phyloP scores from a whole-genome alignment of 2,888 invertebrate species.

The Drosophila engyochracea region DNA sequence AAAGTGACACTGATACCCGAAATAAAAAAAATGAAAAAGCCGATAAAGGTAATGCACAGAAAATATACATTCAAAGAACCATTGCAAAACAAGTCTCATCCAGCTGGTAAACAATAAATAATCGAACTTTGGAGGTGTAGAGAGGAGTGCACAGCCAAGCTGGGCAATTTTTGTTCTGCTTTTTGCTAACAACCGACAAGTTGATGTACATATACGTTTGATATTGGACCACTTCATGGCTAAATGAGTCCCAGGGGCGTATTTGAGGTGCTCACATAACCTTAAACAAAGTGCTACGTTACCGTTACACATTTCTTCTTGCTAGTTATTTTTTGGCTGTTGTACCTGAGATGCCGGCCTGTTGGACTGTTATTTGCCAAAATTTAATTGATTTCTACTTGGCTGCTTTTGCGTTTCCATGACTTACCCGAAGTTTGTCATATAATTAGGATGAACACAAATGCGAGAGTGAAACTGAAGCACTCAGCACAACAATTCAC shows the following conservation, averaged over 20 bases:
- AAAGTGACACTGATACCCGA: not conserved
- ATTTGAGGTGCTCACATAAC: constrained; percentile 40
- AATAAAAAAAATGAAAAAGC: not conserved
- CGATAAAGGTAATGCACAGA: not conserved
- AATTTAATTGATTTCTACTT: constrained; percentile 69
- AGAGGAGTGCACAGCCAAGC: constrained; percentile 7
- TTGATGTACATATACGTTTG: constrained; percentile 30
- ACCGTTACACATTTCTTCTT: constrained; percentile 12
- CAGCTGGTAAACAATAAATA: constrained; percentile 31
- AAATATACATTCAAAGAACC: not conserved
- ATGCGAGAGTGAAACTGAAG: constrained; percentile 32
- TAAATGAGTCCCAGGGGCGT: constrained; percentile 66
- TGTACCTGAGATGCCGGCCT: constrained; percentile 27
- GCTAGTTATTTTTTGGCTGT: constrained; percentile 15
- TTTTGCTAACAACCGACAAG: constrained; percentile 13
- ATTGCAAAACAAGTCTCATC: not conserved
- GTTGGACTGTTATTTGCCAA: constrained; percentile 52
- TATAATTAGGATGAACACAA: constrained; percentile 56
- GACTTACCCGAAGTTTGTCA: constrained; percentile 28
- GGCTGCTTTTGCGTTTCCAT: constrained; percentile 20
- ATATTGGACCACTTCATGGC: constrained; percentile 46
- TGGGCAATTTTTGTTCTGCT: constrained; percentile 1
- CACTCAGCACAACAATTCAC: constrained; percentile 31
- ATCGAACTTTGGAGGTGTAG: constrained; percentile 12
- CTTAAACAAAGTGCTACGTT: constrained; percentile 30